Conservation (phyloP, 2,888 invertebrate species). For the Pyrocoelia pectoralis region DNA sequence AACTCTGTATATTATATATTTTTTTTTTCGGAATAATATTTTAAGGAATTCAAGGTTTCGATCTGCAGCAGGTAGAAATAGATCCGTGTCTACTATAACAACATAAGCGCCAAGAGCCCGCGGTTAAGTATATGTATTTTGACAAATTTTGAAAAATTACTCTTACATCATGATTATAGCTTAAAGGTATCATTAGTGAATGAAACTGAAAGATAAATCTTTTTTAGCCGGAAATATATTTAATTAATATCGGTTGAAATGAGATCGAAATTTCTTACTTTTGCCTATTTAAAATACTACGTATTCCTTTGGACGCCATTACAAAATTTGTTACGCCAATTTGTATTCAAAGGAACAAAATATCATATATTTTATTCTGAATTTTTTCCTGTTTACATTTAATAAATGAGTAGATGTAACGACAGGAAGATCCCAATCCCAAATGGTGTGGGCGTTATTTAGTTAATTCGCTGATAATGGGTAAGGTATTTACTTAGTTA, state of each 20-base stretch:
- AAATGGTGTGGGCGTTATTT: too few species aligned
- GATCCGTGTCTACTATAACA: slow-evolving; percentile 11
- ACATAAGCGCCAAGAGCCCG: slow-evolving; percentile 10
- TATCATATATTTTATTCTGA: too few species aligned
- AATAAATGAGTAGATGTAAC: too few species aligned
- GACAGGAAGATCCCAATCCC: too few species aligned
- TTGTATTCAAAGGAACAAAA: neutral
- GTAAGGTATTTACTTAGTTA: too few species aligned
- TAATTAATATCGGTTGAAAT: slow-evolving; percentile 3
- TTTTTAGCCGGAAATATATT: slow-evolving; percentile 3
- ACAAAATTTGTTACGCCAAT: neutral
- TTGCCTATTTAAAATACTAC: neutral
- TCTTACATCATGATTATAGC: slow-evolving; percentile 13
- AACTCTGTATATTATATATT: neutral
- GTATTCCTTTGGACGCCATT: neutral
- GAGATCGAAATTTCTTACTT: neutral
- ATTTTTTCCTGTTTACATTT: neutral
- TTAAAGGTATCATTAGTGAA: slow-evolving; percentile 8
- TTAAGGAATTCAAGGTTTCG: slow-evolving; percentile 9
- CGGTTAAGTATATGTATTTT: slow-evolving; percentile 5
- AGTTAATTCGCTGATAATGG: too few species aligned
- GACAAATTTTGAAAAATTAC: slow-evolving; percentile 14
- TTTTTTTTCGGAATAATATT: slow-evolving; percentile 8
- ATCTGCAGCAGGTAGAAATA: slow-evolving; percentile 8
- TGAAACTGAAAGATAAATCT: slow-evolving; percentile 9